phyloP scores from a whole-genome alignment of 1,140 invertebrate genomes.

The Colletes latitarsis region DNA sequence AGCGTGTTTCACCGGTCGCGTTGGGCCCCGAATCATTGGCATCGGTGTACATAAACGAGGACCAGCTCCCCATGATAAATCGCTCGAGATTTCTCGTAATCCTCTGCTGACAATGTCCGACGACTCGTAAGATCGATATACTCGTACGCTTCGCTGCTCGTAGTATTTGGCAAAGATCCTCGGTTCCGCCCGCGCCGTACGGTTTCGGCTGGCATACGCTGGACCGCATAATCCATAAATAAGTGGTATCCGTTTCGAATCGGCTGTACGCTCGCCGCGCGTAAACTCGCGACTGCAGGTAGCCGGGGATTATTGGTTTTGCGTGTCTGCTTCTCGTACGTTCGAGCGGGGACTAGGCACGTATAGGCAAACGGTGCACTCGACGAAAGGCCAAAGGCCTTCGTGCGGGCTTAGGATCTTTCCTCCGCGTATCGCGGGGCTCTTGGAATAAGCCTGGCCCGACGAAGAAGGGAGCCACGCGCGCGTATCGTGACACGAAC shows the following conservation, averaged over 20 bases:
- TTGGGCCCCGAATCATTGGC: not conserved
- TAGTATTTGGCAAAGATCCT: constrained; percentile 47
- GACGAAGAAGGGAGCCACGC: constrained; percentile 2
- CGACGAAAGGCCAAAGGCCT: constrained; percentile 74
- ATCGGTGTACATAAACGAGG: not conserved
- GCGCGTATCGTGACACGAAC: constrained; percentile 22
- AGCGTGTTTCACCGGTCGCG: no score
- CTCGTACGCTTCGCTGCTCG: constrained; percentile 25
- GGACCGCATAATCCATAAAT: constrained; percentile 74
- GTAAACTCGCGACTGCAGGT: constrained; percentile 20
- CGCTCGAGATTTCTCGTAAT: not conserved
- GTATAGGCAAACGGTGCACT: constrained; percentile 48
- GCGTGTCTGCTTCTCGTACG: not conserved
- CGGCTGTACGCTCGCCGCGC: constrained; percentile 9
- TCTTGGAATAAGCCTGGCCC: constrained; percentile 51
- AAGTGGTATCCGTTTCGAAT: constrained; percentile 57
- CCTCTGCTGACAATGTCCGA: constrained; percentile 9
- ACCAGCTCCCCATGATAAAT: not conserved
- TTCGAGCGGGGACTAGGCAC: not conserved
- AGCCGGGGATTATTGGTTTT: constrained; percentile 21
- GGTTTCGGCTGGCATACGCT: constrained; percentile 59
- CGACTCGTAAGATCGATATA: constrained; percentile 25
- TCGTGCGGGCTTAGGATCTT: constrained; percentile 40
- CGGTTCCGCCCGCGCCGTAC: constrained; percentile 33
- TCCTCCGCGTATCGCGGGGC: constrained; percentile 26